Conservation (phyloP, 2,888 invertebrate genomes). For the Nephrotoma flavescens region DNA sequence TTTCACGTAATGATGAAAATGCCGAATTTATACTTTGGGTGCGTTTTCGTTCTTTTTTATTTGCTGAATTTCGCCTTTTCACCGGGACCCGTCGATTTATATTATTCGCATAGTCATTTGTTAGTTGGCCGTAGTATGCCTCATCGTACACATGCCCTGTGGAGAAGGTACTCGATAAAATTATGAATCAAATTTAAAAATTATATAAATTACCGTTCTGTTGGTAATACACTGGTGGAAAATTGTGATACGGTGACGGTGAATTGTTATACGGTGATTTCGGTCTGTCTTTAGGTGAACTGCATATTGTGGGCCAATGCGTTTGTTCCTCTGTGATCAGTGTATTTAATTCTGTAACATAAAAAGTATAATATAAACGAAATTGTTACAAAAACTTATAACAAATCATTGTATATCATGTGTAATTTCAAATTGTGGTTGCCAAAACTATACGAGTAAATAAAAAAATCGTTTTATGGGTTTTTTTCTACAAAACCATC, state of each 20-base stretch:
- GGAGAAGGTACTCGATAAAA: not conserved
- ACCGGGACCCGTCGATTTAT: slow-evolving; percentile 18
- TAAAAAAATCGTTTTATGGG: not conserved
- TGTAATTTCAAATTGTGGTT: not conserved
- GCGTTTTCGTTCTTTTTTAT: slow-evolving; percentile 83
- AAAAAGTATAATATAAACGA: not conserved
- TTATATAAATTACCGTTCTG: not conserved
- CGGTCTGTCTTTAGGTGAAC: not conserved
- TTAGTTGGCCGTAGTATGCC: not conserved
- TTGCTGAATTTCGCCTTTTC: slow-evolving; percentile 79
- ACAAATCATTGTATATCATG: not conserved
- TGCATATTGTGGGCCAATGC: not conserved
- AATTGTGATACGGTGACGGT: not conserved
- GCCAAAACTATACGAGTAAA: not conserved
- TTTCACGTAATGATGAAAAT: slow-evolving; percentile 79
- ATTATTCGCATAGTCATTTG: not conserved
- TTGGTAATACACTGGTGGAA: not conserved
- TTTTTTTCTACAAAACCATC: not conserved
- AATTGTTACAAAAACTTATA: not conserved
- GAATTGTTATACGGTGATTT: not conserved
- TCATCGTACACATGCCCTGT: not conserved
- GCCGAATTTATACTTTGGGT: slow-evolving; percentile 93
- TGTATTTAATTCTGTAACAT: not conserved
- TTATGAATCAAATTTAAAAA: not conserved
- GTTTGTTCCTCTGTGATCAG: not conserved